phyloP scores from a whole-genome alignment of 2,113 vertebrate genomes.

The Gracilinanus agilis region DNA sequence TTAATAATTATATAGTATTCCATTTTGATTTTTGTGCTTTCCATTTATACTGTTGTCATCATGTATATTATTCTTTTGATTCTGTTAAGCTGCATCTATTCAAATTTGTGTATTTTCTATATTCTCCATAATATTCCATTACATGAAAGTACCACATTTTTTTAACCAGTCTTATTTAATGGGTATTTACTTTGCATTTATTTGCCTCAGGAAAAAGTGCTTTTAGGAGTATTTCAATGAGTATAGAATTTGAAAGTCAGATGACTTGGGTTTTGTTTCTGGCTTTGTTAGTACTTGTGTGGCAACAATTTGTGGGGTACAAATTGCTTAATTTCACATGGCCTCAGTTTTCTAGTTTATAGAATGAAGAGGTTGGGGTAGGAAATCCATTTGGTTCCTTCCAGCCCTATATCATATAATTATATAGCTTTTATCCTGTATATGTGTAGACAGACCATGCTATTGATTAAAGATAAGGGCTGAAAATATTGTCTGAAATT shows the following conservation, averaged over 20 bases:
- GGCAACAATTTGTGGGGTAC: too few species aligned
- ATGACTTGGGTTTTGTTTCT: not conserved
- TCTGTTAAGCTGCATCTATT: not conserved
- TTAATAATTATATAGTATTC: too few species aligned
- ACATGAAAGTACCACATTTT: not conserved
- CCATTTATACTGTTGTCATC: not conserved
- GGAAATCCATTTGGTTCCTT: not conserved
- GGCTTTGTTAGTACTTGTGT: not conserved
- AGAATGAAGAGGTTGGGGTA: not conserved
- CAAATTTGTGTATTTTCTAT: not conserved
- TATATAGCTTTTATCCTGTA: not conserved
- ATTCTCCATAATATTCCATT: not conserved
- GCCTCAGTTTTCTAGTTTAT: not conserved
- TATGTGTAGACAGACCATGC: not conserved
- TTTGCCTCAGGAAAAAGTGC: not conserved
- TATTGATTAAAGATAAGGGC: not conserved
- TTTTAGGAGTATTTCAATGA: not conserved
- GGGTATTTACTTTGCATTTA: not conserved
- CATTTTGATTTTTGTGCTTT: too few species aligned
- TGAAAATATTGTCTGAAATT: not conserved
- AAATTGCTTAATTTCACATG: not conserved
- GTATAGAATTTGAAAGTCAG: not conserved
- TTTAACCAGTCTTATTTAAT: not conserved
- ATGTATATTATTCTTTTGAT: not conserved
- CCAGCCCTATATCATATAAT: not conserved